These are phyloP conservation scores for Pangasius larnaudii DNA, from an alignment of 2,797 vertebrate genomes.

Conservation along the genomic window DNA sequence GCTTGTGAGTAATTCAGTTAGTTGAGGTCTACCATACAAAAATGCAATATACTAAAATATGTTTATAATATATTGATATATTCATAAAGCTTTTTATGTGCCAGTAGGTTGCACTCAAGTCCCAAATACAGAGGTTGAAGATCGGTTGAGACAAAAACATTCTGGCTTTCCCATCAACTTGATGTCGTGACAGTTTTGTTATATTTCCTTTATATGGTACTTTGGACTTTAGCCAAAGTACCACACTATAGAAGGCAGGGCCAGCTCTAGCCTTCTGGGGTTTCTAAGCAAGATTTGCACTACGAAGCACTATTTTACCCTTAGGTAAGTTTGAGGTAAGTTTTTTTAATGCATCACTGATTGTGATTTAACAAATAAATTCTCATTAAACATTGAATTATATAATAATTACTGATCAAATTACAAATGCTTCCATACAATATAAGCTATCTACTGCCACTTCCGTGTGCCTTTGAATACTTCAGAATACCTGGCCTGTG, in stretches of 20 bases:
- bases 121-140: not conserved
- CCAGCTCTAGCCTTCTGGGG: not conserved
- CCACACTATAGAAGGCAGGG: not conserved
- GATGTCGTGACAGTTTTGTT: not conserved
- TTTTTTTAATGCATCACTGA: not conserved
- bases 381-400: not conserved
- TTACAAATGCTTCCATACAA: not conserved
- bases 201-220: not conserved
- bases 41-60: not conserved
- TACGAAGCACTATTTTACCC: not conserved
- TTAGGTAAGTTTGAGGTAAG: constrained; percentile 1
- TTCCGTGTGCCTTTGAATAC: not conserved
- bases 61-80: not conserved
- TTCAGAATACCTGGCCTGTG: not conserved
- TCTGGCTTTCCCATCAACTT: not conserved
- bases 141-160: not conserved
- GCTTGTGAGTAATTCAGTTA: constrained; percentile 34
- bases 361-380: not conserved
- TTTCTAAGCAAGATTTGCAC: not conserved
- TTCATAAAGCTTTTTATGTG: not conserved
- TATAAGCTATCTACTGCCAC: not conserved
- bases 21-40: not conserved
- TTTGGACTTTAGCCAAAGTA: not conserved
- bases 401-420: not conserved
- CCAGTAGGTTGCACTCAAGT: not conserved